Evolutionary conservation across 2,888 invertebrate species (phyloP), one percentile per base, ranked within the genome.

Genomic region (Melieria crassipennis): DNA sequence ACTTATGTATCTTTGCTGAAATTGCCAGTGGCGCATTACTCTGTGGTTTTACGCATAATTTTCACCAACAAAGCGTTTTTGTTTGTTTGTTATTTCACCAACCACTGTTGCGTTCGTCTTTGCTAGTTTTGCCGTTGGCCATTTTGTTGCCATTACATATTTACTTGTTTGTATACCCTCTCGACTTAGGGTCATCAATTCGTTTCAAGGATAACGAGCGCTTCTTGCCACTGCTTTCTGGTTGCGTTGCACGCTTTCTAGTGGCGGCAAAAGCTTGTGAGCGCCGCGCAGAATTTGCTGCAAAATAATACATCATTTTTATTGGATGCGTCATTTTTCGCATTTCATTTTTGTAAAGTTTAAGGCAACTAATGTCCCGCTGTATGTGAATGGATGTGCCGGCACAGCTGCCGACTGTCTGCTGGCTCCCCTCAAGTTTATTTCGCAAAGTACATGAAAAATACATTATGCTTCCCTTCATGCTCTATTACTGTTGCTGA

Each of bases 301-400:
- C 70, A 70, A 66, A 61, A 64, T 71, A 71, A 68, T 71, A 67
- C 71, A 71, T 71, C 71, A 71, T 71, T 71, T 71, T 71, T 71
- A 71, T 71, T 71, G 55, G n/a, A 68, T 71, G 71, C 71, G 71
- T 64, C 71, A 71, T 68, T 67, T 52, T 56, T 30, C 30, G 30
- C 30, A 30, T 52, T 52, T 9, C 52, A 52, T 52, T 11, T 52
- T 50, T 11, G 11, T 7, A 11, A 13, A 7, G 6, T 11, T 1
- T n/a, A 52, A 52, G 13, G 11, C 7, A 52, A 52, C 11, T 52
- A 5, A 5, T 52, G 10, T 52, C 5, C 5, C n/a, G 11, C 5
- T 52, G 9, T 52, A 52, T 52, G 52, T 4, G 52, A 6, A 7
- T n/a, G 52, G 13, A 52, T 30, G 30, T 30, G 30, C 30, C 30